A percentile compares a stretch with the other conserved stretches of the same genome.
phyloP scores from a whole-genome alignment of 2,888 invertebrate species.

The Erpobdella octoculata region DNA sequence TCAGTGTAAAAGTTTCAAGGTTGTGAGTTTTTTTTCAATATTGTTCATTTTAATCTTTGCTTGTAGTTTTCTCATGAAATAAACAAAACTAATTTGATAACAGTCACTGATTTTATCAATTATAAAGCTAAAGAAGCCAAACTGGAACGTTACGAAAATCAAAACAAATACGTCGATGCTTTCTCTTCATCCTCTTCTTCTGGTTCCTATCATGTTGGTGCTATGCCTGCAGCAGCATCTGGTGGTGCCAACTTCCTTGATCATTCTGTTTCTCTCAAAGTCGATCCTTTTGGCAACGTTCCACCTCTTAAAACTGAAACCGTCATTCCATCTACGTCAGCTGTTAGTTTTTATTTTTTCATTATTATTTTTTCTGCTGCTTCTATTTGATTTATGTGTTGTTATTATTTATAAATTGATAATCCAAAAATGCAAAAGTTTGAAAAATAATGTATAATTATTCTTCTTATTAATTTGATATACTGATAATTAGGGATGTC shows the following conservation, averaged over 20 bases:
- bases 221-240: not conserved
- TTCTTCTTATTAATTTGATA: no score
- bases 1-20: not conserved
- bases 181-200: not conserved
- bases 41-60: not conserved
- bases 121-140: not conserved
- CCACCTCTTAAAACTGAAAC: not conserved
- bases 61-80: not conserved
- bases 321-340: not conserved
- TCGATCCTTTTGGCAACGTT: conserved; percentile 4
- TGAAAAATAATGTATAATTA: no score
- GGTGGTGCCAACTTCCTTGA: not conserved
- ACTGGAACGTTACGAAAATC: conserved; percentile 2
- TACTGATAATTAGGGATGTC: no score
- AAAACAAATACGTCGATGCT: not conserved
- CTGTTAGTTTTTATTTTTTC: not conserved
- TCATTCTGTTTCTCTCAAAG: not conserved
- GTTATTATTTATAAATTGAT: no score
- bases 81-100: not conserved
- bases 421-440: no score
- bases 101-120: not conserved
- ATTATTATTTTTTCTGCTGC: no score
- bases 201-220: no score
- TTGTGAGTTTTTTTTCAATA: not conserved
- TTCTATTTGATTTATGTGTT: no score